Evolutionary conservation across 2,113 vertebrate genomes (phyloP).

Genomic region (Prionailurus viverrinus): DNA sequence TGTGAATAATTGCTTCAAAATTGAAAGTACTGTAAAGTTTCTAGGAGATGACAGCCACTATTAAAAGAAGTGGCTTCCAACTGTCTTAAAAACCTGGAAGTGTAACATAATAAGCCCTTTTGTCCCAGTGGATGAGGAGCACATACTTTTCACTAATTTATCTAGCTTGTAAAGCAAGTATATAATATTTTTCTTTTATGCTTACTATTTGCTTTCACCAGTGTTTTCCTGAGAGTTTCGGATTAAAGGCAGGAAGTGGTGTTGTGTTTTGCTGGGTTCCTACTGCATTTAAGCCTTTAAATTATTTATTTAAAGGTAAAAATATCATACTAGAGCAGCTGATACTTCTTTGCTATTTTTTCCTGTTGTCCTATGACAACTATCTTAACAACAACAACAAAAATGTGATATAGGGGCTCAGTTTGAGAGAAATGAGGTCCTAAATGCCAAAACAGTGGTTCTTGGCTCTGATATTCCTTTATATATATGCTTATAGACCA

Average conservation of each 20-base stretch:
- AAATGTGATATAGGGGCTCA: neutral
- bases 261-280: conserved; percentile 28
- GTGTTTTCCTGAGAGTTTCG: conserved; percentile 49
- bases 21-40: conserved; percentile 67
- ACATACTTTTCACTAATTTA: conserved; percentile 72
- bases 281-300: conserved; percentile 1
- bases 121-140: conserved; percentile 57
- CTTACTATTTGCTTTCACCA: conserved; percentile 15
- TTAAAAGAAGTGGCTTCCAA: conserved; percentile 73
- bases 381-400: neutral
- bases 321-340: neutral
- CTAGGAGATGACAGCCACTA: conserved; percentile 73
- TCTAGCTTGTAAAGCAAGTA: conserved; percentile 54
- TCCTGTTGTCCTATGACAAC: neutral
- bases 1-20: conserved; percentile 73
- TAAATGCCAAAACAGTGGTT: neutral
- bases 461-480: neutral
- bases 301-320: conserved; percentile 65
- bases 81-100: conserved; percentile 72
- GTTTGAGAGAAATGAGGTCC: neutral
- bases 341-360: neutral
- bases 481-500: neutral
- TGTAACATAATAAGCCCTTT: conserved; percentile 71
- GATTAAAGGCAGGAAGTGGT: neutral
- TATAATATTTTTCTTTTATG: conserved; percentile 17